Evolutionary conservation across 2,113 vertebrate species (phyloP), one percentile per base, ranked within the genome.

Genomic region (Thoracochromis brauschi): DNA sequence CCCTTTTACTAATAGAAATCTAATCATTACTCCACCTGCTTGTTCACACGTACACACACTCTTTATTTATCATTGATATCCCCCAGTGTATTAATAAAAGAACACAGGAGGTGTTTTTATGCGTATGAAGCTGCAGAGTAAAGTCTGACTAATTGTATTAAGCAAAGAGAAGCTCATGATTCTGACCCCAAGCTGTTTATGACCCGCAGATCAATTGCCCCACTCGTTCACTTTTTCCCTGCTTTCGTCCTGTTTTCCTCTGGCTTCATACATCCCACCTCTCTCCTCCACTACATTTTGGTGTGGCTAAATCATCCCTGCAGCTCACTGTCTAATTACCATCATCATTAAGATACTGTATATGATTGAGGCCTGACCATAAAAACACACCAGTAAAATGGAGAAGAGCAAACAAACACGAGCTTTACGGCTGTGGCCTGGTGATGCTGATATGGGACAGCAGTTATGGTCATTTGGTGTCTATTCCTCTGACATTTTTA

Each of bases 341-440:
- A 58, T 84, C 88, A 75, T 94, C 93, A 45, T 94, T 94, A 93
- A 89, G 93, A 94, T 91, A 89, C 90, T 85, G 91, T 86, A 88
- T 85, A 88, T 91, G 94, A 95, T 84, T 79, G 92, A 93, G 88
- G 65, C 88, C 40, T 47, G 87, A 86, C 91, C 84, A 65, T 93
- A 91, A 95, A 95, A 68, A 75, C 73, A 81, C 83, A 54, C 73
- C 90, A 24, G 85, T 91, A 88, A 94, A 93, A 91, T n/a, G 81
- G 55, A 83, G 85, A 82, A 87, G 80, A 88, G 88, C 85, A 90
- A 91, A 94, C 92, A 93, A 93, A 94, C 91, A 91, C 14, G 33
- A 84, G 84, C 84, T 94, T 95, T 95, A 95, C 91, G 82, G 93
- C 94, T n/a, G 11, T n/a, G 38, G 95, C 88, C 95, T 95, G 95